A percentile compares a stretch with the other conserved stretches of the same genome.
Evolutionary conservation across 2,797 vertebrate genomes (phyloP).

Genomic region (Xenentodon cancila): DNA sequence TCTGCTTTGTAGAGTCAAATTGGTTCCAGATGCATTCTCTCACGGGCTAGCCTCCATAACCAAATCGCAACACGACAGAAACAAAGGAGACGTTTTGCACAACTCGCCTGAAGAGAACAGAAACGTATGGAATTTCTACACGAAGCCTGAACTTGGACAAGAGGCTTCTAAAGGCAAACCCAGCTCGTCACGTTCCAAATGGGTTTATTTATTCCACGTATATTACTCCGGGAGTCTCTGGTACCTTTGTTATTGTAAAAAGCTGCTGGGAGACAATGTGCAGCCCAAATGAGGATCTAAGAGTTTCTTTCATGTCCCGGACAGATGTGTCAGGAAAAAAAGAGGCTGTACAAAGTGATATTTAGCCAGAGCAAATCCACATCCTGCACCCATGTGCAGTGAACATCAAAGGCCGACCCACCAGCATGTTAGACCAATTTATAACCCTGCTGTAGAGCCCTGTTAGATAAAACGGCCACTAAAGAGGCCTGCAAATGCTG

Average conservation of each 20-base stretch:
- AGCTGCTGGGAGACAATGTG: conserved; percentile 53
- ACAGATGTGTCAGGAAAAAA: conserved; percentile 68
- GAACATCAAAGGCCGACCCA: conserved; percentile 70
- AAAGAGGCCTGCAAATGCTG: background rate
- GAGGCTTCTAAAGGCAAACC: background rate
- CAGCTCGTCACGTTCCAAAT: conserved; percentile 4
- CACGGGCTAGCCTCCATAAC: conserved; percentile 55
- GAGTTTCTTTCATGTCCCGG: conserved; percentile 69
- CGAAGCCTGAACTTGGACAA: background rate
- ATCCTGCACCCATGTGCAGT: conserved; percentile 76
- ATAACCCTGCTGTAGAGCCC: conserved; percentile 28
- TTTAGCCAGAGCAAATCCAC: conserved; percentile 73
- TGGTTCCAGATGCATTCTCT: conserved; percentile 82
- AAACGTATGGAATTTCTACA: conserved; percentile 51
- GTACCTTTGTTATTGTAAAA: conserved; percentile 8
- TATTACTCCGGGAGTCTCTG: conserved; percentile 1
- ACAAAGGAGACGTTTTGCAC: conserved; percentile 35
- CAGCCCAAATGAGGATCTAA: conserved; percentile 66
- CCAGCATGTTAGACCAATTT: conserved; percentile 62
- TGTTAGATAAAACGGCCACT: background rate
- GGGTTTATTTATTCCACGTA: conserved; percentile 18
- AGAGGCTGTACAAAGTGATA: conserved; percentile 46
- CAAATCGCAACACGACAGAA: conserved; percentile 58
- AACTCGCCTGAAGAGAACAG: conserved; percentile 24
- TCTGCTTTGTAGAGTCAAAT: conserved; percentile 72